phyloP scores from a whole-genome alignment of 2,113 vertebrate genomes.

The Myotis davidii region DNA sequence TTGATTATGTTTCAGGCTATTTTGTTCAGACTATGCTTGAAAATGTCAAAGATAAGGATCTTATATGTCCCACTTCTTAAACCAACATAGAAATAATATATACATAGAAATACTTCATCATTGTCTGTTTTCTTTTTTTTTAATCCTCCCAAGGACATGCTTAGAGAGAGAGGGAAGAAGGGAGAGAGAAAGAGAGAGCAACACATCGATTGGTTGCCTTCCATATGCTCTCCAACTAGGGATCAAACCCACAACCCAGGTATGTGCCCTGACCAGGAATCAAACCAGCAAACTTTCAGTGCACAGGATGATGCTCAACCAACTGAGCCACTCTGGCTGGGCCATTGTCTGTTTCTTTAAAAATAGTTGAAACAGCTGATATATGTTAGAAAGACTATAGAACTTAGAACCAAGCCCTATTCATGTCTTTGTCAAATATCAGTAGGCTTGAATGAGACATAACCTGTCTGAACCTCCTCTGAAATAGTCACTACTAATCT shows the following conservation, averaged over 20 bases:
- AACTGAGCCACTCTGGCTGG: too few species aligned
- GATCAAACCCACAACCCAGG: too few species aligned
- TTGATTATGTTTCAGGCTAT: background rate
- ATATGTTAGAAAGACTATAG: background rate
- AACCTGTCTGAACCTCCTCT: background rate
- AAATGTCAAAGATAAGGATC: background rate
- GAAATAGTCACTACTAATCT: background rate
- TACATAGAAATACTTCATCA: background rate
- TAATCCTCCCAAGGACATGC: too few species aligned
- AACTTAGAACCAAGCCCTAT: background rate
- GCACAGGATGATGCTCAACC: too few species aligned
- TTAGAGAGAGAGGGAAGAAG: too few species aligned
- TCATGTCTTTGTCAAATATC: background rate
- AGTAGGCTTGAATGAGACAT: background rate
- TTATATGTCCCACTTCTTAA: constrained; percentile 29
- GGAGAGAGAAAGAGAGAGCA: too few species aligned
- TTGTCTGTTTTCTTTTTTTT: background rate
- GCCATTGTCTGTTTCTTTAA: background rate
- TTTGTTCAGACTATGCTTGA: constrained; percentile 19
- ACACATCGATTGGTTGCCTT: too few species aligned
- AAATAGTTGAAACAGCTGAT: background rate
- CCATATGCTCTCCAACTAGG: too few species aligned
- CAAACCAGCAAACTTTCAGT: too few species aligned
- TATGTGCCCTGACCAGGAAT: too few species aligned
- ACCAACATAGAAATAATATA: background rate